Percentiles rank a stretch among this genome's conserved stretches.
These are phyloP conservation scores for Perizoma flavofasciatum DNA, from an alignment of 2,888 invertebrate species.

Conservation along the genomic window DNA sequence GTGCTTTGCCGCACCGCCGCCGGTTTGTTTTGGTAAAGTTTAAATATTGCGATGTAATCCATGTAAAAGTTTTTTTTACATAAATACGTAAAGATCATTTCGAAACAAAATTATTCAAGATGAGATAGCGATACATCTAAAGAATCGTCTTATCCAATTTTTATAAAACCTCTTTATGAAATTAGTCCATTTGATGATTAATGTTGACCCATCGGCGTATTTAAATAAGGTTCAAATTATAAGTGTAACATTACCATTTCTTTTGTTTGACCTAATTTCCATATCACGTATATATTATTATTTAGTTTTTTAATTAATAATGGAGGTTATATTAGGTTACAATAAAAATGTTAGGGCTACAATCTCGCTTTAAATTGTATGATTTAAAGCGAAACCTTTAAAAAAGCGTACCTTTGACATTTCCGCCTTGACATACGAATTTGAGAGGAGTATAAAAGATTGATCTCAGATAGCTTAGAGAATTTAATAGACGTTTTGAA, in stretches of 20 bases:
- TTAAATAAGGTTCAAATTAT: too few relatives aligned
- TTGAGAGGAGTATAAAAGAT: not conserved
- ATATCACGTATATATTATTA: too few relatives aligned
- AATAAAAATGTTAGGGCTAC: not conserved
- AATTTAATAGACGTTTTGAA: not conserved
- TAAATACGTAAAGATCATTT: too few relatives aligned
- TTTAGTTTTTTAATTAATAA: too few relatives aligned
- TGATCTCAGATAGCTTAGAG: not conserved
- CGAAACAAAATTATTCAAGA: too few relatives aligned
- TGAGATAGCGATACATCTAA: not conserved
- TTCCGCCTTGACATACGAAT: not conserved
- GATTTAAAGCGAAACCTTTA: too few relatives aligned
- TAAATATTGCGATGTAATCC: not conserved
- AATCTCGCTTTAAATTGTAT: not conserved
- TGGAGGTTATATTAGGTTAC: too few relatives aligned
- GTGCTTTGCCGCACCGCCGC: too few relatives aligned
- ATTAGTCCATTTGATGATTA: slow-evolving; percentile 2
- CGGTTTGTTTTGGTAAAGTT: not conserved
- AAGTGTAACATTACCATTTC: not conserved
- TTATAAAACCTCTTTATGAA: not conserved
- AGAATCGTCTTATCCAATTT: not conserved
- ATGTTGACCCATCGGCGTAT: not conserved
- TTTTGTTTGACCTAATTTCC: slow-evolving; percentile 1
- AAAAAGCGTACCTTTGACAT: slow-evolving; percentile 15
- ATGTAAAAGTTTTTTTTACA: too few relatives aligned